These are phyloP conservation scores for Zhuqinia jingwanae DNA, from an alignment of 2,888 invertebrate species.

Conservation along the genomic window DNA sequence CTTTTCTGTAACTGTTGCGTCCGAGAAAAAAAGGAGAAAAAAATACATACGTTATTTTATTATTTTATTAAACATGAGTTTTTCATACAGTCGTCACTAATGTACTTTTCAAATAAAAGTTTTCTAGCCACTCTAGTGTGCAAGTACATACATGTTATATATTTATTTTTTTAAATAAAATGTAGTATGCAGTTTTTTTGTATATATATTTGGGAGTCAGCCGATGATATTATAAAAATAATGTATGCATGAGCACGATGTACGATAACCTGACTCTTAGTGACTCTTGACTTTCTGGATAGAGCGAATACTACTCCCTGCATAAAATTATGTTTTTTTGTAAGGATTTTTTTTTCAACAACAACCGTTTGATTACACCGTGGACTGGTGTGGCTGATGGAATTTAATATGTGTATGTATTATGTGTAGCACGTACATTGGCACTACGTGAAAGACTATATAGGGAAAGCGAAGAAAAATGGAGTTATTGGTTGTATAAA, in stretches of 20 bases:
- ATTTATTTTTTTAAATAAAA: no score
- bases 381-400: not conserved
- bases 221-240: not conserved
- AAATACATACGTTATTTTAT: not conserved
- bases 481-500: slow-evolving; percentile 43
- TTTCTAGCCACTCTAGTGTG: no score
- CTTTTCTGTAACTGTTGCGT: slow-evolving; percentile 81
- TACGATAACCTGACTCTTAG: no score
- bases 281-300: not conserved
- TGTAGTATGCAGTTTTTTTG: no score
- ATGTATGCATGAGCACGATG: not conserved
- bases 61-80: not conserved
- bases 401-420: not conserved
- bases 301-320: not conserved
- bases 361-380: slow-evolving; percentile 5
- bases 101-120: no score
- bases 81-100: no score
- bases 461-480: not conserved
- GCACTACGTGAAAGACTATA: not conserved
- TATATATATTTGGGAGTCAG: no score
- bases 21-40: slow-evolving; percentile 51
- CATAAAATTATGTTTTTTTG: slow-evolving; percentile 10
- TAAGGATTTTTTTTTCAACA: slow-evolving; percentile 9
- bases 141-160: no score
- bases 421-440: no score